Evolutionary conservation across 2,888 invertebrate genomes (phyloP).

Genomic region (Cremastinae sp.): DNA sequence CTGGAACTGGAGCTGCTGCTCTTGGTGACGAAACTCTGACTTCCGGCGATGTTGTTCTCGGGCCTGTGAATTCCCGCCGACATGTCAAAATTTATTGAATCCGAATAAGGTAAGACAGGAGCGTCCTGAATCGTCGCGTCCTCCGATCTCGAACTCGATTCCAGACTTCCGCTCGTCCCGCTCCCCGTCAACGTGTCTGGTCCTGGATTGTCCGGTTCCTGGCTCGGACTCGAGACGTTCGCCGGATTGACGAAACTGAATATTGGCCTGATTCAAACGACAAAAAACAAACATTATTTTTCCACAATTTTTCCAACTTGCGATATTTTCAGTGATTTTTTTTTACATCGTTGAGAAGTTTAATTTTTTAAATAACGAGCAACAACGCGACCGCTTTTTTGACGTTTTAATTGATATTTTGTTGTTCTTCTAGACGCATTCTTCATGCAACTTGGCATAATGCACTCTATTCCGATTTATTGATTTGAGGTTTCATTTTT

Average conservation of each 20-base stretch:
- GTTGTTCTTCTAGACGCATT: too few relatives aligned
- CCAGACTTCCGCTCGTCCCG: conserved; percentile 72
- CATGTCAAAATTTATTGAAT: conserved; percentile 70
- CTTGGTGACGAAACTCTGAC: conserved; percentile 59
- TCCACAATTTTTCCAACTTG: too few relatives aligned
- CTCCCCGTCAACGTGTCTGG: conserved; percentile 69
- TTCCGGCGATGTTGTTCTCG: conserved; percentile 56
- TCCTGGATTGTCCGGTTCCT: conserved; percentile 52
- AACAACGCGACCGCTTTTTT: neutral
- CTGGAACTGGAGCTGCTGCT: conserved; percentile 75
- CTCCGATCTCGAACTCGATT: conserved; percentile 75
- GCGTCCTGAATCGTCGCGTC: conserved; percentile 76
- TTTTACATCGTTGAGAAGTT: neutral
- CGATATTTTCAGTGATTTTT: too few relatives aligned
- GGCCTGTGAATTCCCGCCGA: conserved; percentile 65
- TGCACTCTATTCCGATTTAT: too few relatives aligned
- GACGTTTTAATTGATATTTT: too few relatives aligned
- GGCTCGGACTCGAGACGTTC: conserved; percentile 55
- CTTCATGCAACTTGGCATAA: too few relatives aligned
- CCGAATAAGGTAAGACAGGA: conserved; percentile 76
- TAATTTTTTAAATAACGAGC: neutral
- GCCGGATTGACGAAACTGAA: conserved; percentile 69
- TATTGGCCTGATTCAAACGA: conserved; percentile 65
- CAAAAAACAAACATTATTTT: too few relatives aligned
- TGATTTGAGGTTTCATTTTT: too few relatives aligned